Evolutionary conservation across 2,888 invertebrate species (phyloP), one percentile per base, ranked within the genome.

Genomic region (Synanthedon vespiformis): DNA sequence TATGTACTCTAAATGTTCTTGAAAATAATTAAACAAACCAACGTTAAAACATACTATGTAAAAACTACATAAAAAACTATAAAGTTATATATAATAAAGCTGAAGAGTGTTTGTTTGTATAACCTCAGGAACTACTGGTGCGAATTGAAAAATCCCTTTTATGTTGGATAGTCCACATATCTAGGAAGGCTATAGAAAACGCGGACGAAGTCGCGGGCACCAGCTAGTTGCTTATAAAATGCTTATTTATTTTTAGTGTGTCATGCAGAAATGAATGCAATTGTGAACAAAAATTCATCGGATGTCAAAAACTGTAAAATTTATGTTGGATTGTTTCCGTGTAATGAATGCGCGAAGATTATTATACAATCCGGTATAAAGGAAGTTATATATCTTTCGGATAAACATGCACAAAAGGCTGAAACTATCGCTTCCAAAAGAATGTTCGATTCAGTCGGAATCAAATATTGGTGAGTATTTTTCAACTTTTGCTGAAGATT

Each of bases 221-320:
- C n/a, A n/a, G 16, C 16, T 16, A 16, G 16, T 16, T 34, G 6
- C 34, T 34, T 10, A 34, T 8, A 34, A 34, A 34, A 34, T 34
- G 8, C 2, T 10, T 10, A 34, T 34, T 61, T 34, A 53, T 53
- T 89, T 89, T 56, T 79, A 96, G 99, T 99, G 0, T 98, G 98
- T 59, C 99, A 99, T 82, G 99, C 99, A 2, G 99, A 99, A 88
- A 90, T 98, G 85, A 99, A 99, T 85, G 99, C 99, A 1, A 94
- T 99, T 59, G 68, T 98, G 13, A 99, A 99, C 75, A 96, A 94
- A 74, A 97, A 96, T 73, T 89, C 90, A 0, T 88, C 91, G 0
- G 92, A 94, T 80, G 88, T 97, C 0, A 91, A 90, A 61, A 90
- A 92, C 58, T 96, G 96, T 68, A 90, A 90, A 0, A 91, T 99